A percentile compares a stretch with the other conserved stretches of the same genome.
Evolutionary conservation across 2,888 invertebrate species (phyloP).

Genomic region (Scrobipalpa atriplicella): DNA sequence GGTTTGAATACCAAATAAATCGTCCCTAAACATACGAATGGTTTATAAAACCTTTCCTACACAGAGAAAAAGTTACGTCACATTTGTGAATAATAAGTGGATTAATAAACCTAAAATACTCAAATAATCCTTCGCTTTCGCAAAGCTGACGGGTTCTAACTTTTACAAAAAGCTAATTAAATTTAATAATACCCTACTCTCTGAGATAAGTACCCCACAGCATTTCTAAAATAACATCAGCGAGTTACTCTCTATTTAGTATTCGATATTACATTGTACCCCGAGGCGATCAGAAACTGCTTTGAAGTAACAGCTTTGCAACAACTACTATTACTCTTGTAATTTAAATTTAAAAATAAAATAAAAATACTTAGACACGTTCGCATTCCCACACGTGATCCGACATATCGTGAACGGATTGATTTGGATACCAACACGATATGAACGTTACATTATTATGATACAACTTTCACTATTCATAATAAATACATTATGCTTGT

Average conservation of each 20-base stretch:
- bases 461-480: conserved; percentile 30
- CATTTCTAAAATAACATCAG: not conserved
- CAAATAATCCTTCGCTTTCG: not conserved
- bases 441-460: conserved; percentile 25
- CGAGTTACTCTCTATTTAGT: conserved; percentile 6
- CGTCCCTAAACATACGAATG: not conserved
- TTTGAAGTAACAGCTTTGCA: conserved; percentile 5
- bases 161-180: conserved; percentile 9
- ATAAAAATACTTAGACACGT: not conserved
- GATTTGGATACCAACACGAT: conserved; percentile 8
- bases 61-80: too few relatives aligned
- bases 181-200: conserved; percentile 6
- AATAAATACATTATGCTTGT: conserved; percentile 27
- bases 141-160: not conserved
- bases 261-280: conserved; percentile 6
- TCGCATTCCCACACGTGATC: conserved; percentile 6
- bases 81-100: too few relatives aligned
- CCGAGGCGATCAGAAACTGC: conserved; percentile 9
- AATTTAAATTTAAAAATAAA: conserved; percentile 17
- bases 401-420: conserved; percentile 5
- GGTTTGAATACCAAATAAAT: not conserved
- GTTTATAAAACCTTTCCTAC: too few relatives aligned
- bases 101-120: not conserved
- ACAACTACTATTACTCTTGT: conserved; percentile 19
- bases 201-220: not conserved